phyloP scores from a whole-genome alignment of 2,797 vertebrate genomes.

The Chanos chanos region DNA sequence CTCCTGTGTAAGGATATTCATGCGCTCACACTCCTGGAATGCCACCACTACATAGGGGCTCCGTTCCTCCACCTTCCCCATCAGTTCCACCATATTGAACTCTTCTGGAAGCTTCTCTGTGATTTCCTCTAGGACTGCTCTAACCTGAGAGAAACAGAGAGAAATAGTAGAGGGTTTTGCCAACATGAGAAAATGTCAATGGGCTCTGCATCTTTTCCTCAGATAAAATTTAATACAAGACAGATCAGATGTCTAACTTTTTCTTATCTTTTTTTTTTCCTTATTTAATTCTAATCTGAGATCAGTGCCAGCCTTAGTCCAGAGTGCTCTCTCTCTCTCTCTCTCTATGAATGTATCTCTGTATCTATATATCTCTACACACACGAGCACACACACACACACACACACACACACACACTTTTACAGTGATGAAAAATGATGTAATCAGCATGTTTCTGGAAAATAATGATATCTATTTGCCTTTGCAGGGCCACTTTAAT shows the following conservation, averaged over 20 bases:
- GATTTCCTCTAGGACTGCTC: constrained; percentile 80
- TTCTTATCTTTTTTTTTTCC: too few species aligned
- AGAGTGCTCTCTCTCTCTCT: too few species aligned
- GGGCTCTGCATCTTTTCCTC: too few species aligned
- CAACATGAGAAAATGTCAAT: too few species aligned
- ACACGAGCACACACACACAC: too few species aligned
- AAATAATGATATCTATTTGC: constrained; percentile 36
- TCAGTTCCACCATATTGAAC: constrained; percentile 84
- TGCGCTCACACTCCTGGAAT: constrained; percentile 91
- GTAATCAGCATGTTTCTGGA: constrained; percentile 5
- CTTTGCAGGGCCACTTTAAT: constrained; percentile 51
- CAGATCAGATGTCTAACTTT: too few species aligned
- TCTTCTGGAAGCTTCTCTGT: constrained; percentile 83
- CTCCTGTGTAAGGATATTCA: constrained; percentile 85
- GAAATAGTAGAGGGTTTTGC: not conserved
- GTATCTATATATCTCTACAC: too few species aligned
- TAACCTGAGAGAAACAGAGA: constrained; percentile 70
- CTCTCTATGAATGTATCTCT: too few species aligned
- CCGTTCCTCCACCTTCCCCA: constrained; percentile 81
- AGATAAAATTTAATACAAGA: too few species aligned
- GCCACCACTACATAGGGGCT: constrained; percentile 86
- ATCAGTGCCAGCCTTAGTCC: too few species aligned
- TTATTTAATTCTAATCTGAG: too few species aligned
- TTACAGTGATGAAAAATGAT: not conserved
- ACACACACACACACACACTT: too few species aligned